Base-by-base conservation (phyloP, 1,140 invertebrate genomes). In the Drosophila ogumai region DNA sequence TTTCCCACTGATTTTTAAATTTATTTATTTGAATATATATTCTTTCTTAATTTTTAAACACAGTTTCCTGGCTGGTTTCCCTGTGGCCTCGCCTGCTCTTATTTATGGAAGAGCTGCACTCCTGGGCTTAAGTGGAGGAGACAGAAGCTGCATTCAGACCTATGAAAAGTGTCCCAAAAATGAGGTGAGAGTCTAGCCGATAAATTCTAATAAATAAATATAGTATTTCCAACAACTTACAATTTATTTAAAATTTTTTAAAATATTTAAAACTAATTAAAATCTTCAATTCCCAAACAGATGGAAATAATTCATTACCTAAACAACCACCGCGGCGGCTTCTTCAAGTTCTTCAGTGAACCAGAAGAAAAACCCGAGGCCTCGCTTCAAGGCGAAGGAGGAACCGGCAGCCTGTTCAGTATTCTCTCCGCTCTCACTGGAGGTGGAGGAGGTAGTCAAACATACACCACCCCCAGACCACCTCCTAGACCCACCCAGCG, bases 241-340 rank as follows among this genome's bases (percentile, higher is more conserved):
- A n/a, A 25, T 28, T 17, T 4, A 43, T 28, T 46, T 12, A 50
- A 0, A 41, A 22, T 17, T 28, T 6, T 36, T 38, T 8, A 50
- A 0, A 41, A 10, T 10, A n/a, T n/a, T 3, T 36, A 1, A 6
- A 10, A 38, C 3, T 49, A n/a, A 6, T 13, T 15, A 1, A 47
- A 34, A 31, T 15, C 9, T 7, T 58, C n/a, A 32, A 28, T 28
- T 40, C 9, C 7, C 7, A 4, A 15, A 56, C 44, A 95, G 31
- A 94, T 96, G 65, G 94, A 95, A 79, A 93, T 97, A 10, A 94
- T 97, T 34, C 93, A 96, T 87, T 97, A 97, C 90, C 93, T 97
- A 49, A 97, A 97, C 92, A 97, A 97, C 92, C 95, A 97, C 87
- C 96, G 97, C 63, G 96, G 97, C 43, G 97, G 96, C 10, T 96